Conservation (phyloP, 2,797 vertebrate genomes). For the Enteromius trimaculatus region DNA sequence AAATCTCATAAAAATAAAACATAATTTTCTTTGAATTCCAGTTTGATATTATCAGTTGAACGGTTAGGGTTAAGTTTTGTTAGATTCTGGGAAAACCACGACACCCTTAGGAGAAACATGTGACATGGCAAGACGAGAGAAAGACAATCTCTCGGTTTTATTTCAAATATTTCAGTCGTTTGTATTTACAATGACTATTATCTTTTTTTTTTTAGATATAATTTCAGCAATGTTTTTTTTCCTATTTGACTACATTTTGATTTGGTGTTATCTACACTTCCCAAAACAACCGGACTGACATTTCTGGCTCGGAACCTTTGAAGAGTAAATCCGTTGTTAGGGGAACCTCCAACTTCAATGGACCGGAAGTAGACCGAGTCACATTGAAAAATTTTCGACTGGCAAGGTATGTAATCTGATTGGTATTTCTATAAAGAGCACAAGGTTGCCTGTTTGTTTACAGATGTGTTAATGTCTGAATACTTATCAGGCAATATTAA, state of each 20-base stretch:
- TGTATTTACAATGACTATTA: neutral
- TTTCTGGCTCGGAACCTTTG: constrained; percentile 42
- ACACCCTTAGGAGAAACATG: neutral
- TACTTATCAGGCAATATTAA: neutral
- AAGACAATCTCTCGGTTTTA: neutral
- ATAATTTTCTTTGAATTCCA: no score
- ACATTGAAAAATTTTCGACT: constrained; percentile 57
- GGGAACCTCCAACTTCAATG: constrained; percentile 14
- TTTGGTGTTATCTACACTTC: neutral
- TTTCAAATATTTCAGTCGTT: neutral
- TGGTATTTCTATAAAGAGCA: neutral
- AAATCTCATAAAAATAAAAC: no score
- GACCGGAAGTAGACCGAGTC: constrained; percentile 59
- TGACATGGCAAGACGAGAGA: neutral
- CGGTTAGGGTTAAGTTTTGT: neutral
- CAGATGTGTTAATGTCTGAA: neutral
- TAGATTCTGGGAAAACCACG: neutral
- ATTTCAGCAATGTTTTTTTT: neutral
- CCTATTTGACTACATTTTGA: neutral
- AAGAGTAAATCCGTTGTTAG: neutral
- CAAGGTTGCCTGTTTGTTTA: neutral
- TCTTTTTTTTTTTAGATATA: neutral
- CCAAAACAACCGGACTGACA: neutral
- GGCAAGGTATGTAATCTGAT: neutral
- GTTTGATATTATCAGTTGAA: neutral